Base-by-base conservation (phyloP, 2,888 invertebrate species). In the Glaucopsyche alexis region DNA sequence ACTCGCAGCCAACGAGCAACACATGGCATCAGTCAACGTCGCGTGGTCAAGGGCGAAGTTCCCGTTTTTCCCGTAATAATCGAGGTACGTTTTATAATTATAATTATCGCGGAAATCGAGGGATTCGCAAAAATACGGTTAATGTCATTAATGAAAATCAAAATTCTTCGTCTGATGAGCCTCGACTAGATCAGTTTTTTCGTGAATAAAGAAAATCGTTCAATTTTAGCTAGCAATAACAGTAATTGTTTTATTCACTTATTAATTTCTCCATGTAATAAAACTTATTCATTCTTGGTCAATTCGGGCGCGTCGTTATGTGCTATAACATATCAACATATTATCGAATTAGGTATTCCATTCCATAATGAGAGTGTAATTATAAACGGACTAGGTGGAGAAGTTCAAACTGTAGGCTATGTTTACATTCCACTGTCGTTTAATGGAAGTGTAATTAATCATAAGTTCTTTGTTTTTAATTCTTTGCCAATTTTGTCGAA, bases 401-500 rank as follows among this genome's bases (percentile, higher is more conserved):
- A 71, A 64, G 67, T 72, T n/a, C 52, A 71, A 40, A 66, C 72
- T 9, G 66, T 74, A 16, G 74, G 72, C 66, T 74, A 66, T 40
- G 72, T 71, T 29, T 66, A 71, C 71, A 71, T 71, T 65, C 29
- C 38, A 13, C 49, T 74, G 49, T 8, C 9, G 16, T 52, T 72
- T 29, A 29, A 49, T 47, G 52, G 49, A 14, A 67, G 16, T 67
- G 40, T 71, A 50, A 70, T 73, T 74, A 55, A 50, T 47, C 74
- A 74, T 67, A 74, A 71, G 45, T 74, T 74, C 65, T 73, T 66
- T 73, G 71, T 74, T 50, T 74, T 74, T 71, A 55, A 74, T 72
- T 45, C 67, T 38, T 67, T 72, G 16, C 64, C 60, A 55, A 55
- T 52, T 60, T 16, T 42, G 64, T 50, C 1, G 65, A 65, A 42